Evolutionary conservation across 2,797 vertebrate species (phyloP), one percentile per base, ranked within the genome.

Genomic region (Neosalanx taihuensis): DNA sequence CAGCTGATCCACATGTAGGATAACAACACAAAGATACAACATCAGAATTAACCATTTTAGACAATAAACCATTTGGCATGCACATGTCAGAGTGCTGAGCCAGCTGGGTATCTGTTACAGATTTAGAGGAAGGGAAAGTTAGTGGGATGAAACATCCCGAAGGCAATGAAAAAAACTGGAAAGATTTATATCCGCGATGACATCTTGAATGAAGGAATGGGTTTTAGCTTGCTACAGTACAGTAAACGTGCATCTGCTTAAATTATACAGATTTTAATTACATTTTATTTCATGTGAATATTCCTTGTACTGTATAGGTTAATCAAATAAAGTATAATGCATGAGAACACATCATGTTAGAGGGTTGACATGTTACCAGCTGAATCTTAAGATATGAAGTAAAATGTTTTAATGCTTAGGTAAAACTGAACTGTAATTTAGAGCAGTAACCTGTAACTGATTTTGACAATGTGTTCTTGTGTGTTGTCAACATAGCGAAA

Each of bases 241-340:
- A 49, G 29, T 76, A 41, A 33, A 53, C 49, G 56, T 65, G 30
- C 37, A 13, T 33, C 61, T 35, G n/a, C 49, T 20, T 69, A 71
- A 72, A 74, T 73, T 67, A 79, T 59, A 76, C 70, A 59, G 51
- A 66, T 56, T 70, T 65, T 67, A 69, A 79, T 74, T 66, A 65
- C 30, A 29, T 71, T 73, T 77, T 5, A 23, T 53, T 76, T 82
- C 69, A 53, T 51, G 71, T 69, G 41, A 64, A 66, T 66, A 62
- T 15, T 12, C 56, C 57, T 33, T 2, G 15, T 62, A 37, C 51
- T 23, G 63, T 61, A 18, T 37, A 9, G 51, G 56, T 35, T 10
- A 31, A 9, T 2, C 29, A 26, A 65, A 64, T 20, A 30, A n/a
- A 20, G 72, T 35, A 6, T 57, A 31, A 46, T 69, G 9, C 61